Evolutionary conservation across 2,888 invertebrate species (phyloP), one percentile per base, ranked within the genome.

Genomic region (Anthophora plumipes): DNA sequence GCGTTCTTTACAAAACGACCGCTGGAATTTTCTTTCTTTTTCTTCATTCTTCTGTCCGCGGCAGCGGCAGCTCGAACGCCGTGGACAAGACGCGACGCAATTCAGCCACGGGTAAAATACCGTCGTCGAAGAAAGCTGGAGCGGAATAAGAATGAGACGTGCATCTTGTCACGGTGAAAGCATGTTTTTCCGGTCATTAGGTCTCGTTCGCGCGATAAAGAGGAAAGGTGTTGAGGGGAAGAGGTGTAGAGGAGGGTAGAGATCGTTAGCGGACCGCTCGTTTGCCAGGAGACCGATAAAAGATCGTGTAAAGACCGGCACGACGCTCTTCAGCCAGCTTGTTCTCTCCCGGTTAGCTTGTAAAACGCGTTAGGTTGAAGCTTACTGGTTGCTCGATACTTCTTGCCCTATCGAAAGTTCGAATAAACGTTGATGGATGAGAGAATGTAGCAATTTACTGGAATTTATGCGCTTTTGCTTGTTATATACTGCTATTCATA

Each of bases 141-240:
- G 17, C 59, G 48, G 69, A 59, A 69, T 69, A 78, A 70, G 60
- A 70, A 60, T 64, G 67, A 68, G 77, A 76, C 54, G 71, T 17
- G 71, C 61, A 66, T 77, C 76, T 78, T 72, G 52, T 54, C n/a
- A 50, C 55, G 57, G 60, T 22, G 59, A 54, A 46, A 46, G 52
- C 67, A 68, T 77, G 79, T 82, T 87, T 85, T 87, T 87, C 83
- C 82, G 57, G 80, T 85, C 86, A 85, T 86, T 87, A 85, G 78
- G 69, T 71, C 25, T 37, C 75, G 48, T 17, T 57, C 41, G 43
- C 39, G 59, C 66, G 74, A 48, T 73, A 73, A 63, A 69, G 74
- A 41, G 17, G 8, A 14, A 46, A n/a, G n/a, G n/a, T n/a, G n/a
- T n/a, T n/a, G n/a, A n/a, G n/a, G 39, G 31, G 1, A 31, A 4